Conservation (phyloP, 2,888 invertebrate genomes). For the Stenodema calcarata region DNA sequence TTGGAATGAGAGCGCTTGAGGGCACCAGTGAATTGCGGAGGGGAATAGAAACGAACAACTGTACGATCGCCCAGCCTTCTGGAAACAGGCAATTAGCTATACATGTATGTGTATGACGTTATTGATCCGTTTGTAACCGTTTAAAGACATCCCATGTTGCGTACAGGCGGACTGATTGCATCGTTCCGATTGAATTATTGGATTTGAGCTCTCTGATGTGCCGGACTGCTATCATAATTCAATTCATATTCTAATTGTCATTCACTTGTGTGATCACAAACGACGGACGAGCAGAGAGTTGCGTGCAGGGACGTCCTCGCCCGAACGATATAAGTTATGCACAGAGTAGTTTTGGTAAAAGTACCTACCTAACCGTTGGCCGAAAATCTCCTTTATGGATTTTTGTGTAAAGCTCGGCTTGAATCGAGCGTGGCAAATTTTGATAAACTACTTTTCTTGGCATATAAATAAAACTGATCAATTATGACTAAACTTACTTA, state of each 20-base stretch:
- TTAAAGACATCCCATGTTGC: not conserved
- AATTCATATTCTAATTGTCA: not conserved
- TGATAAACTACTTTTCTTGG: too few species aligned
- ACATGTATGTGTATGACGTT: not conserved
- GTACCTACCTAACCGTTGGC: too few species aligned
- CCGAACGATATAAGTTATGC: too few species aligned
- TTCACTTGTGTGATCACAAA: not conserved
- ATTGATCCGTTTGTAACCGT: not conserved
- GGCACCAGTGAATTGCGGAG: not conserved
- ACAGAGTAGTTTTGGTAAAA: too few species aligned
- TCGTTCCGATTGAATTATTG: not conserved
- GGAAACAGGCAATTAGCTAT: not conserved
- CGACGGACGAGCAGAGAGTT: too few species aligned
- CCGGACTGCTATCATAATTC: not conserved
- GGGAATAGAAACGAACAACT: not conserved
- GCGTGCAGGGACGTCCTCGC: too few species aligned
- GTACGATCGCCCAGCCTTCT: not conserved
- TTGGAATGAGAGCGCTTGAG: not conserved
- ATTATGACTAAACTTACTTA: too few species aligned
- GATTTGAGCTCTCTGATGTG: not conserved
- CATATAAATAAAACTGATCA: too few species aligned
- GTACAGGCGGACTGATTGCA: not conserved
- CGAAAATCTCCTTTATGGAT: too few species aligned
- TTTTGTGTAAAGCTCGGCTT: too few species aligned
- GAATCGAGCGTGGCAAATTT: too few species aligned